Base-by-base conservation (phyloP, 2,888 invertebrate species). In the Cryptocephalus moraei region DNA sequence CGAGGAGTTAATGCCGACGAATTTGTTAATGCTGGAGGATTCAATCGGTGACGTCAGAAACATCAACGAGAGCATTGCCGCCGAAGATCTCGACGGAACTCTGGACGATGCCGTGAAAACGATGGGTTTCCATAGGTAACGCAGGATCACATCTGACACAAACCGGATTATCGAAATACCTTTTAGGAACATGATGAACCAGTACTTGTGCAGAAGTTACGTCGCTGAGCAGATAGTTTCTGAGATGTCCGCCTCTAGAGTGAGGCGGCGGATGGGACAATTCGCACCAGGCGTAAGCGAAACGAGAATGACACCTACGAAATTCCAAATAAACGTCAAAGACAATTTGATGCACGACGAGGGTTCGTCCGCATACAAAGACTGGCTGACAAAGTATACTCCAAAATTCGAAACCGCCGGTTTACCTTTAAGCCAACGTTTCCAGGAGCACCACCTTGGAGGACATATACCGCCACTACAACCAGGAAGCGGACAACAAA, bases 341-440 rank as follows among this genome's bases (percentile, higher is more conserved):
- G 73, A 72, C 53, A 56, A 58, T 22, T 65, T 81, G 44, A 61
- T 86, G 52, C 75, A 78, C 32, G 86, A 87, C 57, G 77, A 82
- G 44, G 87, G 87, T 0, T 86, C 86, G 1, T 70, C 76, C 1
- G 80, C 77, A 57, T 87, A 87, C 64, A 82, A 83, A 62, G 79
- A 84, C 53, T 87, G 87, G 86, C 66, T 87, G 33, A 72, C 80
- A 40, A 84, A 82, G 86, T 86, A 72, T n/a, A n/a, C n/a, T n/a
- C n/a, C n/a, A n/a, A n/a, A n/a, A n/a, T n/a, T n/a, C n/a, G n/a
- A n/a, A n/a, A n/a, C n/a, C n/a, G n/a, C n/a, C n/a, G 6, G 6
- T 22, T 22, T 4, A 22, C 22, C 2, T 4, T 22, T 22, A 22
- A 22, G 22, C 6, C 22, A 6, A 22, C 22, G 6, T 22, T 22